Percentiles rank a stretch among this genome's conserved stretches.
These are phyloP conservation scores for Cassiopea xamachana DNA, from an alignment of 30 jellyfish, hydroid and myxozoan genomes.

Conservation along the genomic window DNA sequence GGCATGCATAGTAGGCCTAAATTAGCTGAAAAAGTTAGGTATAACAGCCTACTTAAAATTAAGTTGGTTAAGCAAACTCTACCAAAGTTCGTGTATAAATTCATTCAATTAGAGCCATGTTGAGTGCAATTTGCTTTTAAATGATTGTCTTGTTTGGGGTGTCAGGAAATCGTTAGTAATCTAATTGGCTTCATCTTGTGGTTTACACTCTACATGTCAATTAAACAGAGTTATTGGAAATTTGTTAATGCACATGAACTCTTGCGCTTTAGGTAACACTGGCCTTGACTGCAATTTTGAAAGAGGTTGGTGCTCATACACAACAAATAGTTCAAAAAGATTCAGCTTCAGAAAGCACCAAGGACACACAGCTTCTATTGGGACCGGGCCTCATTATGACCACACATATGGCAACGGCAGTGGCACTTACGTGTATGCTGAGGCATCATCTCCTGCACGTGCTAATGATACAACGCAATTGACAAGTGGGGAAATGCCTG, in stretches of 20 bases:
- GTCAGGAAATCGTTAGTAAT: too few species aligned
- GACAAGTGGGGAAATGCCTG: slow-evolving; percentile 78
- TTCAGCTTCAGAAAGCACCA: slow-evolving; percentile 87
- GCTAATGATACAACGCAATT: slow-evolving; percentile 92
- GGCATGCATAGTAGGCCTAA: too few species aligned
- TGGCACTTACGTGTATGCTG: slow-evolving; percentile 91
- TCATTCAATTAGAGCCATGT: too few species aligned
- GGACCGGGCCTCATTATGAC: slow-evolving; percentile 96
- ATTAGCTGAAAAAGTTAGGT: too few species aligned
- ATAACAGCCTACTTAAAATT: too few species aligned
- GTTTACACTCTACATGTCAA: neutral
- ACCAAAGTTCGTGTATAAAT: too few species aligned
- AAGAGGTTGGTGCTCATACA: slow-evolving; percentile 80
- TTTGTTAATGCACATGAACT: neutral
- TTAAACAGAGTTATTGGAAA: neutral
- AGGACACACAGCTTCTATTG: slow-evolving; percentile 90
- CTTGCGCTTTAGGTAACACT: slow-evolving; percentile 72
- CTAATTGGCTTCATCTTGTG: too few species aligned
- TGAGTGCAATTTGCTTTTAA: too few species aligned
- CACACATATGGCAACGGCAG: slow-evolving; percentile 89
- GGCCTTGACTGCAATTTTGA: slow-evolving; percentile 97
- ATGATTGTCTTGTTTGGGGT: too few species aligned
- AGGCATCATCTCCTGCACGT: slow-evolving; percentile 93
- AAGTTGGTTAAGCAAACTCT: too few species aligned
- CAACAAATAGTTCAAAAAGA: slow-evolving; percentile 70